These are phyloP conservation scores for Lasioglossum albipes DNA, from an alignment of 1,140 invertebrate genomes.

Conservation along the genomic window DNA sequence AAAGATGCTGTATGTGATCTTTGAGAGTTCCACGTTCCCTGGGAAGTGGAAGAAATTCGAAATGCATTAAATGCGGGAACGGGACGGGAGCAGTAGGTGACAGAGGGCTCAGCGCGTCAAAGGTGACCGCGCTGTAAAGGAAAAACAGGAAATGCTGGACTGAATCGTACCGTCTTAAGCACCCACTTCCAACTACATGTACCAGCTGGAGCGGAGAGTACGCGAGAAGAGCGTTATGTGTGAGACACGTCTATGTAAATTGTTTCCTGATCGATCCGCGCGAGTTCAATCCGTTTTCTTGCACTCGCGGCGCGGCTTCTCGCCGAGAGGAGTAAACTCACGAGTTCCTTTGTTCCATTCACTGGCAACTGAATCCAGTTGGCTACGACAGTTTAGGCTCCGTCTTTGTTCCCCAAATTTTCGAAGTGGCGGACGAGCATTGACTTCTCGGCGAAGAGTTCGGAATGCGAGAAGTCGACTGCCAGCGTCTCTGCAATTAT, in stretches of 20 bases:
- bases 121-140: constrained; percentile 35
- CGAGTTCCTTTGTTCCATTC: constrained; percentile 5
- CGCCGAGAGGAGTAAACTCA: background rate
- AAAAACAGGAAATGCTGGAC: constrained; percentile 29
- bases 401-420: background rate
- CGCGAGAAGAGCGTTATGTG: background rate
- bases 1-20: constrained; percentile 24
- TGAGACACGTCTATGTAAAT: constrained; percentile 50
- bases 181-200: constrained; percentile 36
- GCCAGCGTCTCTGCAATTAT: too few relatives aligned
- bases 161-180: constrained; percentile 49
- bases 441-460: background rate
- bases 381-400: background rate
- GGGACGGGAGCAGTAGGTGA: background rate
- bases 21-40: constrained; percentile 2
- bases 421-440: background rate
- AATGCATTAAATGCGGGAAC: constrained; percentile 50
- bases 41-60: constrained; percentile 34
- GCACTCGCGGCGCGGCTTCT: background rate
- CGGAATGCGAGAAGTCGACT: too few relatives aligned
- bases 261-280: constrained; percentile 60
- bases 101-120: background rate
- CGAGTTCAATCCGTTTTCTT: constrained; percentile 47
- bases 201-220: constrained; percentile 6
- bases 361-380: background rate